phyloP scores from a whole-genome alignment of 2,888 invertebrate genomes.

The Onchidella celtica region DNA sequence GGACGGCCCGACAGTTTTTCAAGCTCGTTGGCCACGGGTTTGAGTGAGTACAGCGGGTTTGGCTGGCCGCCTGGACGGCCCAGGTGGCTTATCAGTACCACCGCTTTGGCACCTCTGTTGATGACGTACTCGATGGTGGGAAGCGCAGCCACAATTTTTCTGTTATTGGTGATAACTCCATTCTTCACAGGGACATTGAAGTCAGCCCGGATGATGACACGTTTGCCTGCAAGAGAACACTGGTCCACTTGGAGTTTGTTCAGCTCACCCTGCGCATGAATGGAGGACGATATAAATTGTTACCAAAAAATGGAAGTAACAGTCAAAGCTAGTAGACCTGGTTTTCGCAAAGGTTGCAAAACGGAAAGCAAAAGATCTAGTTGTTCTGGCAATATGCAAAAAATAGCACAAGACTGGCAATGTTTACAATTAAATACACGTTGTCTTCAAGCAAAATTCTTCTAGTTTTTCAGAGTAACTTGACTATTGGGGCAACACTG shows the following conservation, averaged over 20 bases:
- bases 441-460: too few relatives aligned
- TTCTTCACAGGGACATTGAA: conserved; percentile 98
- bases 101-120: conserved; percentile 94
- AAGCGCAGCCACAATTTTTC: conserved; percentile 94
- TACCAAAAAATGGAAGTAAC: too few relatives aligned
- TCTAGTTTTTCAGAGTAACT: too few relatives aligned
- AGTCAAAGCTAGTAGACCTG: too few relatives aligned
- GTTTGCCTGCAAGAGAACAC: conserved; percentile 90
- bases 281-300: background rate
- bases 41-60: conserved; percentile 93
- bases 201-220: conserved; percentile 97
- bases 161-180: conserved; percentile 83
- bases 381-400: too few relatives aligned
- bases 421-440: too few relatives aligned
- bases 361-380: too few relatives aligned
- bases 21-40: conserved; percentile 95
- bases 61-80: conserved; percentile 96
- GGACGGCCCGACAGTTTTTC: conserved; percentile 89
- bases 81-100: conserved; percentile 98
- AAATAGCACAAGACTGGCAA: too few relatives aligned
- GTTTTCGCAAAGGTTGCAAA: too few relatives aligned
- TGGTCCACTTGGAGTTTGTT: conserved; percentile 95
- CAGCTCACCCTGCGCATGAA: conserved; percentile 44
- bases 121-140: conserved; percentile 95
- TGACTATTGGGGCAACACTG: too few relatives aligned